Conservation (phyloP, 2,888 invertebrate genomes). For the Aleiodes leptofemur region DNA sequence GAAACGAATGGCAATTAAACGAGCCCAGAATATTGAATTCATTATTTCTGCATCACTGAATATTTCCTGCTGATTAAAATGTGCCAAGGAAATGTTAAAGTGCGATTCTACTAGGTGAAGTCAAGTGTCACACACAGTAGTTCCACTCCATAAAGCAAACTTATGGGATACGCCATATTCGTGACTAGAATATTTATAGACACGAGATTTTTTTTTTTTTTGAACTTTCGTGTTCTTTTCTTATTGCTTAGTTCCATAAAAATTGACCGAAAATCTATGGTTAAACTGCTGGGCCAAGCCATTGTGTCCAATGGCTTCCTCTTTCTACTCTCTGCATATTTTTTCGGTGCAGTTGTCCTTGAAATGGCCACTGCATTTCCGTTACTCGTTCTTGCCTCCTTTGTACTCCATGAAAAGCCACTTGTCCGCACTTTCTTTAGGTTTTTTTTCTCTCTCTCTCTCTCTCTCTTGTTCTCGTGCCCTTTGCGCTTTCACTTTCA, state of each 20-base stretch:
- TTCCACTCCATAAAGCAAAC: constrained; percentile 62
- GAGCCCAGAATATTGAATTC: constrained; percentile 26
- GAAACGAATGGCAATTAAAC: constrained; percentile 37
- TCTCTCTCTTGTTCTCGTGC: not conserved
- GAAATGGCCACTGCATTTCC: constrained; percentile 35
- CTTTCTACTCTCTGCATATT: not conserved
- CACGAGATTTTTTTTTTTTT: constrained; percentile 36
- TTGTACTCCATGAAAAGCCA: constrained; percentile 26
- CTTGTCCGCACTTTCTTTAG: not conserved
- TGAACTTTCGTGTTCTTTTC: constrained; percentile 34
- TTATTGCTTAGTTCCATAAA: not conserved
- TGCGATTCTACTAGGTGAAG: constrained; percentile 49
- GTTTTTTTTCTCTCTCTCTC: not conserved
- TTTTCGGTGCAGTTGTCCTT: constrained; percentile 21
- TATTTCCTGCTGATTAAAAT: constrained; percentile 23
- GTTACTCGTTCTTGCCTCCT: constrained; percentile 18
- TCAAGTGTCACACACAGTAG: constrained; percentile 50
- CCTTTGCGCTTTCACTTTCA: constrained; percentile 4
- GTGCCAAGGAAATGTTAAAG: constrained; percentile 33
- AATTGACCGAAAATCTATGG: constrained; percentile 16
- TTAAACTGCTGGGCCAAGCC: not conserved
- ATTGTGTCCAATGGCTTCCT: constrained; percentile 26
- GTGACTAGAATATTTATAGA: constrained; percentile 67
- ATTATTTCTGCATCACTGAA: constrained; percentile 5
- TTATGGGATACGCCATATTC: constrained; percentile 57